These are phyloP conservation scores for Vidua chalybeata DNA, from an alignment of 2,113 vertebrate genomes.

Conservation along the genomic window DNA sequence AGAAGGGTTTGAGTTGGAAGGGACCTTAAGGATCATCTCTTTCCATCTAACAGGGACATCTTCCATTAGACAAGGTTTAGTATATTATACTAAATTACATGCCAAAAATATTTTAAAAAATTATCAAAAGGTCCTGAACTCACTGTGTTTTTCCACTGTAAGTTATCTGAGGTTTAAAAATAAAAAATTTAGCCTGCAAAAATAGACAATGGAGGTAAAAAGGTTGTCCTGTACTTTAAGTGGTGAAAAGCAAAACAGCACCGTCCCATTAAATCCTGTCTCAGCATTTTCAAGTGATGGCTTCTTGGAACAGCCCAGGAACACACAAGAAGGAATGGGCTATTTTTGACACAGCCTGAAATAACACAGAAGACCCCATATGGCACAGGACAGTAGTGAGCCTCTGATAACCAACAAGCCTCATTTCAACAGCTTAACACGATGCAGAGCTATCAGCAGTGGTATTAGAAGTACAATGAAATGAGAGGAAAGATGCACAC, in stretches of 20 bases:
- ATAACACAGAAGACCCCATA: not conserved
- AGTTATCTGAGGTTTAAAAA: not conserved
- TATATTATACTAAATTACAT: not conserved
- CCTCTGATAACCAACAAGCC: not conserved
- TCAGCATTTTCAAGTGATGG: not conserved
- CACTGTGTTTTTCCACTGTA: not conserved
- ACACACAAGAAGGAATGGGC: conserved; percentile 9
- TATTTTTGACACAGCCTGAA: not conserved
- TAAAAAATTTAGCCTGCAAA: conserved; percentile 14
- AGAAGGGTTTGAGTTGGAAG: not conserved
- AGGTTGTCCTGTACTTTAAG: not conserved
- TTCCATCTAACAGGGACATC: not conserved
- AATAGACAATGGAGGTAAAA: conserved; percentile 20
- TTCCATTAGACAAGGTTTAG: not conserved
- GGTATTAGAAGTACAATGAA: not conserved
- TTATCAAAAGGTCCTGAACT: not conserved
- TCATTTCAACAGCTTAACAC: not conserved
- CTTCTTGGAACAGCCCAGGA: conserved; percentile 37
- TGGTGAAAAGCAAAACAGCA: not conserved
- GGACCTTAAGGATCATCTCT: not conserved
- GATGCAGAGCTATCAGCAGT: not conserved
- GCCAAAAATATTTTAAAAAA: not conserved
- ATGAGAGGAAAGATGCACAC: not conserved
- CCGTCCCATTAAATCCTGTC: not conserved
- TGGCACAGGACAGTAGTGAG: not conserved